These are phyloP conservation scores for Hirtodrosophila cameraria DNA, from an alignment of 2,888 invertebrate species.

Conservation along the genomic window DNA sequence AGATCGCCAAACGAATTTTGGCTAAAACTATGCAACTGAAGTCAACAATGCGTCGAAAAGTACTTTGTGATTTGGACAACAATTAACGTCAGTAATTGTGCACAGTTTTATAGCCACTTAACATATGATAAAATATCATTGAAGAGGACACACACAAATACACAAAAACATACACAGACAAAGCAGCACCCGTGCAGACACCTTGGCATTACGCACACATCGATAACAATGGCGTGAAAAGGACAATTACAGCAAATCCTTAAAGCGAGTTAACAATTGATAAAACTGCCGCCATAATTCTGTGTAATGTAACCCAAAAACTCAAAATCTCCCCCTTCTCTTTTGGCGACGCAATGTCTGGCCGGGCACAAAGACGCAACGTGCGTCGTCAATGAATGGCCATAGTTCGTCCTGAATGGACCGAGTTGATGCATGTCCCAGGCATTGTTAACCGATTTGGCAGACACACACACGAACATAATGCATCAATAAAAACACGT, in stretches of 20 bases:
- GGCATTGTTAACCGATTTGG: slow-evolving; percentile 58
- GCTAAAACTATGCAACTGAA: slow-evolving; percentile 33
- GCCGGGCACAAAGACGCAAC: slow-evolving; percentile 61
- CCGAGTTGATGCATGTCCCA: slow-evolving; percentile 48
- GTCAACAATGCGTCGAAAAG: slow-evolving; percentile 45
- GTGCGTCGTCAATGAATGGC: slow-evolving; percentile 59
- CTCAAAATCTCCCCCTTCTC: slow-evolving; percentile 8
- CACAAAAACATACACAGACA: slow-evolving; percentile 17
- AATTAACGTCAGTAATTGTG: slow-evolving; percentile 70
- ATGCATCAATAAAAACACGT: slow-evolving; percentile 75
- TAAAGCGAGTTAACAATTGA: slow-evolving; percentile 71
- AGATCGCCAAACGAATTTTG: slow-evolving; percentile 14
- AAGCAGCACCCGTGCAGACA: slow-evolving; percentile 45
- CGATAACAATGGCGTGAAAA: slow-evolving; percentile 68
- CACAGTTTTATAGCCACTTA: slow-evolving; percentile 81
- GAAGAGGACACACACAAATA: slow-evolving; percentile 34
- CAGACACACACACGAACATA: slow-evolving; percentile 48
- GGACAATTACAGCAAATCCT: slow-evolving; percentile 76
- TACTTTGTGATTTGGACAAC: slow-evolving; percentile 58
- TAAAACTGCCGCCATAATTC: slow-evolving; percentile 75
- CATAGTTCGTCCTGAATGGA: slow-evolving; percentile 55
- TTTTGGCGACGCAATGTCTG: slow-evolving; percentile 66
- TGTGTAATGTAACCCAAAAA: slow-evolving; percentile 71
- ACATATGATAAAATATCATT: slow-evolving; percentile 77
- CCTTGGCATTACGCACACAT: slow-evolving; percentile 50